Evolutionary conservation across 2,797 vertebrate species (phyloP), one percentile per base, ranked within the genome.

Genomic region (Sebastes baramenuke): DNA sequence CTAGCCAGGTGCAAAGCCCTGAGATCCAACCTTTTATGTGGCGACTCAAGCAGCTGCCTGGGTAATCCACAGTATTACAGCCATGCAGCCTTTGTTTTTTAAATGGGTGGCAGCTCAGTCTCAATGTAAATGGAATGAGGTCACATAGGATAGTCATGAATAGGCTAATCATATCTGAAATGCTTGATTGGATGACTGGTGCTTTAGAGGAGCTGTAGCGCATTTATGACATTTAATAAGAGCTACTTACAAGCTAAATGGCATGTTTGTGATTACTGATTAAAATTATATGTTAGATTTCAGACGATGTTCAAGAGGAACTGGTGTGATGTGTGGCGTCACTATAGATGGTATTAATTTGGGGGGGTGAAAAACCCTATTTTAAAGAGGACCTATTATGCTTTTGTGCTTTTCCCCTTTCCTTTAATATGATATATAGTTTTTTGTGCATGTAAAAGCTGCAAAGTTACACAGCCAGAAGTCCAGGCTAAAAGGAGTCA

Each of bases 1-100:
- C 83, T 61, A 80, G 83, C 92, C 95, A 95, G 94, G 93, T 95
- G 94, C 93, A 86, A 85, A 70, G 78, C 83, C 70, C 56, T 22
- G 66, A 85, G 85, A 87, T 80, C 75, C 88, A 85, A 84, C 59
- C 91, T 90, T 92, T 94, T 79, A 91, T 91, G 84, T 85, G 80
- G 67, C n/a, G 61, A 81, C 81, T 80, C 71, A 22, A 84, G 80
- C 83, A 82, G 83, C 83, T 75, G 75, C 38, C 9, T 79, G 74
- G 72, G 85, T 89, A 78, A 92, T 89, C 75, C 73, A 64, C 32
- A 62, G 36, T 52, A 77, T 84, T 64, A 84, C 27, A 74, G 25
- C 34, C 64, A 42, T 42, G 38, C 38, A 16, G 80, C 60, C 77
- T 86, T 87, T 75, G 67, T 79, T 65, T 91, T 80, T 75, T 29